Evolutionary conservation across 2,797 vertebrate species (phyloP), one percentile per base, ranked within the genome.

Genomic region (Ceryle rudis): DNA sequence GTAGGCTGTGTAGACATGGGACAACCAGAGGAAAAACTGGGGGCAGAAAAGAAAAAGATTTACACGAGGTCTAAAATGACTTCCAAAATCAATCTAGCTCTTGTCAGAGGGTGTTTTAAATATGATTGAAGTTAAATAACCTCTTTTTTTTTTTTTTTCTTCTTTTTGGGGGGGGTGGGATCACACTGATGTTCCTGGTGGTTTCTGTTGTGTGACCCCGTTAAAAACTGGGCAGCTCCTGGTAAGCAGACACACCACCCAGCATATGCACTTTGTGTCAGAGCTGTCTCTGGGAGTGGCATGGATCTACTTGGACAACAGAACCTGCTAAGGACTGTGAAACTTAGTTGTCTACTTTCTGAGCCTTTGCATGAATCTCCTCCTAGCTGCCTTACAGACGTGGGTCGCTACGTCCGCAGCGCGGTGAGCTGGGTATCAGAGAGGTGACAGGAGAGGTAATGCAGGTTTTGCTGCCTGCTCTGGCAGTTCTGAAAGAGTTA

Each of bases 401-500:
- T 3, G 10, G 7, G 18, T 16, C 0, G 1, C 39, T 49, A 10
- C 19, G 47, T 75, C 31, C 57, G 33, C 1, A 4, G 44, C 20
- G 69, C 28, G 23, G 13, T 5, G 31, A 61, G 31, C 31, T 2
- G 3, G n/a, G 28, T 23, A 61, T 15, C 29, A 9, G 33, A 47
- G 55, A 41, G 6, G 4, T 35, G 26, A 7, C 9, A 29, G 12
- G 33, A 84, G 46, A 62, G 17, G 51, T 13, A n/a, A 11, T 20
- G 6, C 29, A 55, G 58, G 31, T 23, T 67, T 44, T 81, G 33
- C 62, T 90, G 60, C 51, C 80, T 71, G 12, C 2, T 77, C 35
- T 81, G 54, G 25, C 60, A 86, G 71, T 67, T 94, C 62, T 60
- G 85, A 75, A 86, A 1, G 69, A 51, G 87, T 94, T 96, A 93